Base-by-base conservation (phyloP, 2,797 vertebrate species). In the Enteromius anoplus region DNA sequence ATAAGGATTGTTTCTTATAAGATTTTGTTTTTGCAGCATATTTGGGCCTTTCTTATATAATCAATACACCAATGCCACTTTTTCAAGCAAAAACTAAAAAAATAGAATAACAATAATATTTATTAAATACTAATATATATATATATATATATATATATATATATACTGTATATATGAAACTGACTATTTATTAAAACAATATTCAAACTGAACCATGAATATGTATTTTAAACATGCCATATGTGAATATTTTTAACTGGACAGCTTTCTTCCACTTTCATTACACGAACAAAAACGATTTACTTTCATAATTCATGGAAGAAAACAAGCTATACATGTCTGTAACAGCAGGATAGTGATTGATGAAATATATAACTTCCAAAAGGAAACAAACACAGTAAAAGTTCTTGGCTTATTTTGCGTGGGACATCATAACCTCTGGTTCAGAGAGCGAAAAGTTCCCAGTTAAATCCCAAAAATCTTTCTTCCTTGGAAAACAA, bases 401-500 rank as follows among this genome's bases (percentile, higher is more conserved):
- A 47, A 3, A 15, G 23, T 49, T 72, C 26, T 72, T 49, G 15
- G 45, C 15, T 72, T 5, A 51, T 49, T 49, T 49, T 1, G 21
- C 23, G 11, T 23, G 12, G 51, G 11, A 75, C 21, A 40, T 40
- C 10, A 73, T 55, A 75, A 40, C 32, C 32, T 40, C 7, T 14
- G 14, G 32, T 75, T 58, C 64, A 37, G 26, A 62, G 58, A 29
- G 58, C 4, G 10, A 60, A 23, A 76, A 26, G 45, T 34, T 71
- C 29, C 19, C 26, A 17, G 26, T 49, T 11, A 60, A 80, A 26
- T 73, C 21, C 29, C 70, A 0, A 10, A 82, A 82, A 58, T 68
- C 47, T 47, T 75, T 68, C 4, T 53, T 14, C 49, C 75, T n/a
- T 65, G 21, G n/a, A 79, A 64, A 73, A 51, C 29, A 26, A 42